Conservation (phyloP, 2,888 invertebrate genomes). For the Bhutanitis thaidina region DNA sequence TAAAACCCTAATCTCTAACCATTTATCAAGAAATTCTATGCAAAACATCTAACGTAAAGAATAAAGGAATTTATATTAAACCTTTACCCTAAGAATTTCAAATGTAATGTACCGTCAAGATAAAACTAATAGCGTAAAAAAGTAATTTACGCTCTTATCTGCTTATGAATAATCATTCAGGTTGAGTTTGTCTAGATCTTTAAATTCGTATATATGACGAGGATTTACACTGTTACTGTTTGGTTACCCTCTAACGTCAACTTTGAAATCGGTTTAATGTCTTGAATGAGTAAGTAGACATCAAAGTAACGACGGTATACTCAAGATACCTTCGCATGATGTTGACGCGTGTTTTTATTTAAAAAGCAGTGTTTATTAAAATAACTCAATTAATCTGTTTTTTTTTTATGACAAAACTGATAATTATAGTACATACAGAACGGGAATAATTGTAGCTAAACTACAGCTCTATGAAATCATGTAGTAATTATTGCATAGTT, state of each 20-base stretch:
- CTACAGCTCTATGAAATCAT: too few species aligned
- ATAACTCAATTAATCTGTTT: too few species aligned
- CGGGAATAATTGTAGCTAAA: too few species aligned
- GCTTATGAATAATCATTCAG: not conserved
- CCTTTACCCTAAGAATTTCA: too few species aligned
- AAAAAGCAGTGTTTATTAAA: too few species aligned
- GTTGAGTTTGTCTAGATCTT: not conserved
- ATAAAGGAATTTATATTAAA: not conserved
- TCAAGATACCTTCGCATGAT: not conserved
- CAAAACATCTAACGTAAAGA: too few species aligned
- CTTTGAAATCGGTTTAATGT: conserved; percentile 25
- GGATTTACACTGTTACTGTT: conserved; percentile 36
- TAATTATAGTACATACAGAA: too few species aligned
- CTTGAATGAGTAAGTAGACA: conserved; percentile 19
- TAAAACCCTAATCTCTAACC: too few species aligned
- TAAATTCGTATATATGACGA: not conserved
- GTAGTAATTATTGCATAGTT: too few species aligned
- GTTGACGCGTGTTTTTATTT: too few species aligned
- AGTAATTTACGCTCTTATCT: not conserved
- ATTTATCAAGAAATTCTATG: too few species aligned
- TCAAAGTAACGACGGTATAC: conserved; percentile 1
- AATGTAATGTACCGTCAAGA: not conserved
- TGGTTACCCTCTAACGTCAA: conserved; percentile 11
- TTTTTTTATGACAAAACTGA: too few species aligned
- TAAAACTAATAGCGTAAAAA: not conserved